These are phyloP conservation scores for Pygmarrhopalites habei DNA, from an alignment of 1,140 invertebrate species.

Conservation along the genomic window DNA sequence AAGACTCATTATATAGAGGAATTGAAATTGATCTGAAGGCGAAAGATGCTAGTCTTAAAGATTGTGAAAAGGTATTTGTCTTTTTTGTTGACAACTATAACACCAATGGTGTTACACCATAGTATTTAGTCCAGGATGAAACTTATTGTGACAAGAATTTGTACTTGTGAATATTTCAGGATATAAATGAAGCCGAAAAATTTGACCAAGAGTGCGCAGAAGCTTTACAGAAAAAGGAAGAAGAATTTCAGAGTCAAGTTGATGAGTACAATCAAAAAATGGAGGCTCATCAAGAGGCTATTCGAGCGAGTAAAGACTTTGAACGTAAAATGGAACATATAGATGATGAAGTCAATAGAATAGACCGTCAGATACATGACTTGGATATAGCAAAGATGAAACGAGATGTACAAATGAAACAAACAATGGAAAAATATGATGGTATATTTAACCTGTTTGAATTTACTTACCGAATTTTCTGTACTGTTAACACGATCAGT, in stretches of 20 bases:
- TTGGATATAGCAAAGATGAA: conserved; percentile 28
- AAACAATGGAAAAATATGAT: conserved; percentile 53
- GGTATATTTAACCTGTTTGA: conserved; percentile 13
- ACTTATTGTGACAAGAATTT: not conserved
- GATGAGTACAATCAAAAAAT: conserved; percentile 45
- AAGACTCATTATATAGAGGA: conserved; percentile 48
- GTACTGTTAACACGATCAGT: too few relatives aligned
- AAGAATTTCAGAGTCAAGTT: conserved; percentile 67
- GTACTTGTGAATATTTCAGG: not conserved
- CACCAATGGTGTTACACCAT: not conserved
- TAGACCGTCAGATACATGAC: conserved; percentile 46
- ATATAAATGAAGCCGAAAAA: not conserved
- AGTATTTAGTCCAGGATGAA: not conserved
- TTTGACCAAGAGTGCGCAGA: not conserved
- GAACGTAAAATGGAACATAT: not conserved
- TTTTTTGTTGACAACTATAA: not conserved
- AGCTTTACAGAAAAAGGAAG: conserved; percentile 24
- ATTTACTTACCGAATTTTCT: too few relatives aligned
- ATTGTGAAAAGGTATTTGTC: not conserved
- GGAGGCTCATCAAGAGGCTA: not conserved
- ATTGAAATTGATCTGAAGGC: conserved; percentile 48
- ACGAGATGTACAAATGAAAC: conserved; percentile 56
- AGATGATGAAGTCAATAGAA: not conserved
- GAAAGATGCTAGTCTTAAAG: not conserved
- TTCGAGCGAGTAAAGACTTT: conserved; percentile 2